Base-by-base conservation (phyloP, 2,113 vertebrate species). In the Ellobius talpinus region DNA sequence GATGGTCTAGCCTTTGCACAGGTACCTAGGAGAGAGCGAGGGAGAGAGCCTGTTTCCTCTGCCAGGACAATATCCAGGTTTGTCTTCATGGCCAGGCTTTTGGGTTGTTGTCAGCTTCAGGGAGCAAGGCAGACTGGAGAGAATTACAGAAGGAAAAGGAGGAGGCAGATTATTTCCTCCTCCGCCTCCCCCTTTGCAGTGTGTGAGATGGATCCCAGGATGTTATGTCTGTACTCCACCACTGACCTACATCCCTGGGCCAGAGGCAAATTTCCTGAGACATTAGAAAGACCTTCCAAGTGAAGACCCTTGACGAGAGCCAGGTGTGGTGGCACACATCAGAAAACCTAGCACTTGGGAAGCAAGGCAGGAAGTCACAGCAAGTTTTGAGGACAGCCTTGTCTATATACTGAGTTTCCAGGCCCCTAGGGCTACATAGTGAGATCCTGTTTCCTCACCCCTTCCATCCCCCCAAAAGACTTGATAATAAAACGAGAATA, bases 241-340 rank as follows among this genome's bases (percentile, higher is more conserved):
- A 21, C 63, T 70, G 45, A 55, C 31, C 31, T 5, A 81, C 36
- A 55, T 13, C 24, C 29, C n/a, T 33, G 26, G 45, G 42, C 45
- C 87, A 84, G 74, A 66, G 21, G n/a, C 45, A 85, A 39, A 74
- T 66, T 95, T 24, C 72, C 84, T 87, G 77, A 95, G 77, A 90
- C 17, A 66, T 58, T 58, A 70, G 70, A 97, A 95, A 85, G 39
- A 91, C 94, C 68, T 84, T 90, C 7, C 21, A 79, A 92, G 74
- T 76, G 23, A 63, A 94, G 93, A 78, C 31, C 29, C 93, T 87
- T 72, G 33, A 52, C 21, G 61, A 6, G 29, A 47, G 17, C 39
- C 29, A 1, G 26, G n/a, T 45, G 39, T 45, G 39, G 16, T 39
- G 70, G 79, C 29, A 45, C 29, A 31, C 61, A 19, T 31, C n/a